phyloP scores from a whole-genome alignment of 2,113 vertebrate species.

The Nicator chloris region DNA sequence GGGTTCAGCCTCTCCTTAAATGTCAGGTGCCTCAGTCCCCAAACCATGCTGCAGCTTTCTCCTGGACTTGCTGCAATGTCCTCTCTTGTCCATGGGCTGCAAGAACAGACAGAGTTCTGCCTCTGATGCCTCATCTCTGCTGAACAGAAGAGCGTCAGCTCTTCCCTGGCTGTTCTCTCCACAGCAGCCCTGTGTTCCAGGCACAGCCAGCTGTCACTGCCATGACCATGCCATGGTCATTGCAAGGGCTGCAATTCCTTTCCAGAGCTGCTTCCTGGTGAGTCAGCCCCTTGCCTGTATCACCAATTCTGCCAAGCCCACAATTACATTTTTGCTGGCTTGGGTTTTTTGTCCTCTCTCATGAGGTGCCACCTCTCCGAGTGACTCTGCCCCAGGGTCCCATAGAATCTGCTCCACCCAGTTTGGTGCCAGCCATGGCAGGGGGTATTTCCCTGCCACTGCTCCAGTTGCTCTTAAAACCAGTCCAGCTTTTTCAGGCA shows the following conservation, averaged over 20 bases:
- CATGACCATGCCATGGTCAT: rapidly evolving
- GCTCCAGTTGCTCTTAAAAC: not conserved
- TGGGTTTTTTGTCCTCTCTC: not conserved
- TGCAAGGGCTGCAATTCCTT: not conserved
- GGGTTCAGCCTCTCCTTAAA: not conserved
- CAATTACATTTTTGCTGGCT: not conserved
- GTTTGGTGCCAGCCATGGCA: not conserved
- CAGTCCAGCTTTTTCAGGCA: not conserved
- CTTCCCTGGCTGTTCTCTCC: not conserved
- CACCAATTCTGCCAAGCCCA: not conserved
- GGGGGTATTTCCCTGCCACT: not conserved
- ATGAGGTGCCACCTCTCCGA: too few species aligned
- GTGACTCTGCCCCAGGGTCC: not conserved
- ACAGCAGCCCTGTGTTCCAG: not conserved
- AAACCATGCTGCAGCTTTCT: not conserved
- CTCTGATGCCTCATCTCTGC: not conserved
- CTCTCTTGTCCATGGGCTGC: not conserved
- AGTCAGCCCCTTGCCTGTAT: not conserved
- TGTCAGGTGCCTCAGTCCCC: not conserved
- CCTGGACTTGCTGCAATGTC: not conserved
- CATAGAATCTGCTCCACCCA: too few species aligned
- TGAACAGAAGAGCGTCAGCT: rapidly evolving
- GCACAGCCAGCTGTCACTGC: not conserved
- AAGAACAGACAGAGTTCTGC: not conserved
- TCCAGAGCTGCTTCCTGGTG: not conserved